phyloP scores from a whole-genome alignment of 2,888 invertebrate species.

The Mongoloraphidia duomilia region DNA sequence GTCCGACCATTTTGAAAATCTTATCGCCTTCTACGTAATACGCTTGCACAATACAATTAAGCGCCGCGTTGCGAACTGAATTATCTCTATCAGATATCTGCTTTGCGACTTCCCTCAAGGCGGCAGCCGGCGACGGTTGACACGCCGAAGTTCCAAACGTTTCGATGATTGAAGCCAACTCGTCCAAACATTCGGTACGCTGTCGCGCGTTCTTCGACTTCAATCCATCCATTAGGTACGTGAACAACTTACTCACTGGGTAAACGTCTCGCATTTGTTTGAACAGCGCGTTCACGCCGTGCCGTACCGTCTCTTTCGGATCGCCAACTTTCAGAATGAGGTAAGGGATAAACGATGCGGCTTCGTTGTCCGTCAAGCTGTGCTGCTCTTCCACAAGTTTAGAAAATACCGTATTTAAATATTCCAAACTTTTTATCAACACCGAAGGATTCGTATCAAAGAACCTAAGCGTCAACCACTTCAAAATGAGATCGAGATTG shows the following conservation, averaged over 20 bases:
- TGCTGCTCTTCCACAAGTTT: constrained; percentile 68
- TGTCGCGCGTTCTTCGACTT: constrained; percentile 96
- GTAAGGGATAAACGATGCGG: constrained; percentile 88
- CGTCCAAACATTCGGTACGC: constrained; percentile 89
- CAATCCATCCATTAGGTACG: constrained; percentile 84
- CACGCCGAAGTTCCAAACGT: constrained; percentile 73
- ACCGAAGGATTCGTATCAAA: constrained; percentile 99
- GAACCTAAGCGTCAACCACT: constrained; percentile 92
- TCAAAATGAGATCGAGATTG: constrained; percentile 88
- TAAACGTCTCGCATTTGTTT: constrained; percentile 75
- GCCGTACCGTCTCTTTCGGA: constrained; percentile 87
- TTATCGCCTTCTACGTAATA: constrained; percentile 84
- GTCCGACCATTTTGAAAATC: constrained; percentile 81
- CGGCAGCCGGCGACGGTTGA: constrained; percentile 61
- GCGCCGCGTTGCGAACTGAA: constrained; percentile 85
- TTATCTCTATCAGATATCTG: constrained; percentile 95
- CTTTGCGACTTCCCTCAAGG: constrained; percentile 80
- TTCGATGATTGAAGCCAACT: constrained; percentile 74
- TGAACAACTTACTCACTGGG: constrained; percentile 77
- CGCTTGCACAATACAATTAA: constrained; percentile 84
- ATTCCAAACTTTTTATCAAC: constrained; percentile 87
- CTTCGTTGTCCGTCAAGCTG: constrained; percentile 80
- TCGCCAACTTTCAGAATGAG: constrained; percentile 89
- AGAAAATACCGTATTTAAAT: constrained; percentile 69
- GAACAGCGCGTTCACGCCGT: constrained; percentile 74